Base-by-base conservation (phyloP, 2,113 vertebrate genomes). In the Sakesphorus luctuosus region DNA sequence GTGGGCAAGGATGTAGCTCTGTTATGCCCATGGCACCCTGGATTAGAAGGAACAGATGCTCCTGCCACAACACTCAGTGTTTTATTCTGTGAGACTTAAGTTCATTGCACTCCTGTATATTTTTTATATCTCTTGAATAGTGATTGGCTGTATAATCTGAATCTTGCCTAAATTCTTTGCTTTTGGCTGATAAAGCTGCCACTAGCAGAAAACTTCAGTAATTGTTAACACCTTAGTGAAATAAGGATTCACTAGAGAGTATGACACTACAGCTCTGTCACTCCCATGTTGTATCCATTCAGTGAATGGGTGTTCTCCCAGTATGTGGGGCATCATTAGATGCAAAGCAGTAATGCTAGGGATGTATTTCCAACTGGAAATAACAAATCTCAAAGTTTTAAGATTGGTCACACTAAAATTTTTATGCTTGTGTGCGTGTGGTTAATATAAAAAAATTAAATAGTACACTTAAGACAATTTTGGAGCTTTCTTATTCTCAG, bases 321-420 rank as follows among this genome's bases (percentile, higher is more conserved):
- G 74, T 13, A 15, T 1, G 33, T 4, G 16, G 69, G 87, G 84
- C 82, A 69, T 73, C 4, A 0, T 40, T 61, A 59, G 87, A 33
- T 91, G 91, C 77, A 26, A 56, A 83, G 74, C 7, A 2, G 74
- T 72, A 82, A 72, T 25, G 40, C 81, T 53, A 76, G 75, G 81
- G 58, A 69, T 85, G 58, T 72, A 66, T 93, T 95, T 96, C 87
- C 71, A 49, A 18, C 67, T 77, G 93, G 89, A 93, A 95, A 71
- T 72, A 78, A 62, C 38, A 71, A 87, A 89, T 47, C 78, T 89
- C 53, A 21, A 36, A 75, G 71, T 50, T 90, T n/a, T 53, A 88
- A 67, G 74, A 55, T 65, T 69, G 75, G 68, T 83, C 67, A 59
- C 74, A 23, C 50, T 19, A 29, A 59, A 74, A 79, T 89, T 89